Percentiles rank a stretch among this genome's conserved stretches.
Conservation (phyloP, 2,888 invertebrate genomes). For the Lampropteryx suffumata region DNA sequence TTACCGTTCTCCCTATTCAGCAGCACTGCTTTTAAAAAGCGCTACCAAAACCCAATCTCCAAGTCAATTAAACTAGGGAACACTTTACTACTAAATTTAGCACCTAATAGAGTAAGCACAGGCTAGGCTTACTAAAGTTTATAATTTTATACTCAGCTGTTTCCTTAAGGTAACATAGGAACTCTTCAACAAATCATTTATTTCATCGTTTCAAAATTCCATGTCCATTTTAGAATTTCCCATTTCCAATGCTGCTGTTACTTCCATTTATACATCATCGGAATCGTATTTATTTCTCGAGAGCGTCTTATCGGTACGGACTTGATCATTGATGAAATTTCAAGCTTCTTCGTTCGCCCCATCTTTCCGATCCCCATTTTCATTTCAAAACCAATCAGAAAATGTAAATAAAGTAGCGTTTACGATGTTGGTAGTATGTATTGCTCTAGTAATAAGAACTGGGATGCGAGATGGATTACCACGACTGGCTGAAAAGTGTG, state of each 20-base stretch:
- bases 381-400: slow-evolving; percentile 64
- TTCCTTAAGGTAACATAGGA: slow-evolving; percentile 75
- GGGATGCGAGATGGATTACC: slow-evolving; percentile 54
- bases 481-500: slow-evolving; percentile 63
- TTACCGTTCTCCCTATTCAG: slow-evolving; percentile 50
- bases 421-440: slow-evolving; percentile 67
- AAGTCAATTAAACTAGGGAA: slow-evolving; percentile 94
- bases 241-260: slow-evolving; percentile 51
- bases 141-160: slow-evolving; percentile 80
- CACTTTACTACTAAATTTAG: slow-evolving; percentile 85
- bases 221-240: slow-evolving; percentile 25
- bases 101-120: slow-evolving; percentile 79
- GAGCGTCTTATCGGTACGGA: slow-evolving; percentile 30
- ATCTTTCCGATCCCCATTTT: slow-evolving; percentile 53
- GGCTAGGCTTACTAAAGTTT: slow-evolving; percentile 77
- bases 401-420: slow-evolving; percentile 70
- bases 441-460: slow-evolving; percentile 64
- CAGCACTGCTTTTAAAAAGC: slow-evolving; percentile 52
- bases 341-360: slow-evolving; percentile 66
- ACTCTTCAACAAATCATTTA: slow-evolving; percentile 30
- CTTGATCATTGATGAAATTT: slow-evolving; percentile 79
- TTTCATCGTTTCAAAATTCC: slow-evolving; percentile 34
- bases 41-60: slow-evolving; percentile 84
- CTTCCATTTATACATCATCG: slow-evolving; percentile 32
- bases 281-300: slow-evolving; percentile 19